phyloP scores from a whole-genome alignment of 2,888 invertebrate species.

The Drosophila phalerata region DNA sequence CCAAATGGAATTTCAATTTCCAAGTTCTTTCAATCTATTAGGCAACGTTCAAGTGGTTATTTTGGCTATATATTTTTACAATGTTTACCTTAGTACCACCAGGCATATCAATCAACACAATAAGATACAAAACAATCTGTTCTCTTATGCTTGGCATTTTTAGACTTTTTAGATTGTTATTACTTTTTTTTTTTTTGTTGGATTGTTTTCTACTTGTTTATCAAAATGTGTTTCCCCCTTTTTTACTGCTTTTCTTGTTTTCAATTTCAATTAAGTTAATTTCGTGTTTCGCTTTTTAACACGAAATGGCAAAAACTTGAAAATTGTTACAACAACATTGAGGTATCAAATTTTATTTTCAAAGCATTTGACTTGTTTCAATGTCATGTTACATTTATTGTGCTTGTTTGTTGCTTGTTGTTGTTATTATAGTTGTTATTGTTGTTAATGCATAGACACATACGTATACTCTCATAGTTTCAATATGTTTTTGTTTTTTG shows the following conservation, averaged over 20 bases:
- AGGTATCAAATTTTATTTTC: conserved; percentile 46
- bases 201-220: background rate
- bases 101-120: conserved; percentile 13
- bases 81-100: conserved; percentile 5
- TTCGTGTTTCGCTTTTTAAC: conserved; percentile 61
- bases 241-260: background rate
- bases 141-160: conserved; percentile 5
- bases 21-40: background rate
- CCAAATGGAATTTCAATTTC: background rate
- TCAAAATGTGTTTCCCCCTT: background rate
- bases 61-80: background rate
- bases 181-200: background rate
- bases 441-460: conserved; percentile 33
- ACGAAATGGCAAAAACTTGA: conserved; percentile 29
- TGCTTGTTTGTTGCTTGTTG: conserved; percentile 25
- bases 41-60: background rate
- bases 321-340: conserved; percentile 25
- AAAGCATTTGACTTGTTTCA: conserved; percentile 74
- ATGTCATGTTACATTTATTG: conserved; percentile 76
- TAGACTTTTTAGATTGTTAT: background rate
- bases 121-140: conserved; percentile 1
- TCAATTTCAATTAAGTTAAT: conserved; percentile 51
- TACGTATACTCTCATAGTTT: conserved; percentile 12
- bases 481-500: background rate
- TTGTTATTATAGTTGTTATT: conserved; percentile 30